Evolutionary conservation across 2,797 vertebrate species (phyloP).

Genomic region (Melanogrammus aeglefinus): DNA sequence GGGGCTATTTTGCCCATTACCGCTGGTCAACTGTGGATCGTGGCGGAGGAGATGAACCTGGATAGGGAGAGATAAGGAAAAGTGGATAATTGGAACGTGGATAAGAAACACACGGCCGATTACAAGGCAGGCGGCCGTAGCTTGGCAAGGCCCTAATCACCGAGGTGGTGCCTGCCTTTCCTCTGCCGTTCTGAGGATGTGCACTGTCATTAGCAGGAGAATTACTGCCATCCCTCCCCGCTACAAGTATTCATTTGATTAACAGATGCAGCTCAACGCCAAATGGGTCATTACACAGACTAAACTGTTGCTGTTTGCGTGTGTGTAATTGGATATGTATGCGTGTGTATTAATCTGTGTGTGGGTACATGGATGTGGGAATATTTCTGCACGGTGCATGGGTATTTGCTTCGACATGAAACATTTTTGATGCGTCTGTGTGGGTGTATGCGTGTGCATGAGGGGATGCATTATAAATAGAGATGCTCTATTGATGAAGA

Average conservation of each 20-base stretch:
- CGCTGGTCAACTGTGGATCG: not conserved
- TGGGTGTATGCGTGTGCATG: conserved; percentile 19
- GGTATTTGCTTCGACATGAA: not conserved
- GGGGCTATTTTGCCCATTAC: not conserved
- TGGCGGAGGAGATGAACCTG: not conserved
- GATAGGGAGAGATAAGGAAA: not conserved
- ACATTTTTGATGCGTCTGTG: not conserved
- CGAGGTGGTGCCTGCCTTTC: conserved; percentile 35
- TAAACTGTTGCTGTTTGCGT: conserved; percentile 37
- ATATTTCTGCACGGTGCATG: not conserved
- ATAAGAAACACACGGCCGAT: not conserved
- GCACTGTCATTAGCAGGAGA: conserved; percentile 50
- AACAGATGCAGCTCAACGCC: conserved; percentile 68
- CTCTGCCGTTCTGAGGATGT: conserved; percentile 24
- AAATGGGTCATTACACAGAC: conserved; percentile 69
- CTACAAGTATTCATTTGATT: conserved; percentile 58
- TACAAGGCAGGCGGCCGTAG: not conserved
- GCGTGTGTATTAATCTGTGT: conserved; percentile 18
- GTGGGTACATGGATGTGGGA: conserved; percentile 12
- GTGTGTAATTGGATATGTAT: conserved; percentile 24
- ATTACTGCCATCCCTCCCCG: conserved; percentile 44
- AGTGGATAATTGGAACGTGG: not conserved
- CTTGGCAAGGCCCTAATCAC: not conserved
- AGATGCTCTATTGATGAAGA: conserved; percentile 68
- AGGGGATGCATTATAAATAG: conserved; percentile 62